Evolutionary conservation across 2,888 invertebrate species (phyloP), one percentile per base, ranked within the genome.

Genomic region (Steromphala cineraria): DNA sequence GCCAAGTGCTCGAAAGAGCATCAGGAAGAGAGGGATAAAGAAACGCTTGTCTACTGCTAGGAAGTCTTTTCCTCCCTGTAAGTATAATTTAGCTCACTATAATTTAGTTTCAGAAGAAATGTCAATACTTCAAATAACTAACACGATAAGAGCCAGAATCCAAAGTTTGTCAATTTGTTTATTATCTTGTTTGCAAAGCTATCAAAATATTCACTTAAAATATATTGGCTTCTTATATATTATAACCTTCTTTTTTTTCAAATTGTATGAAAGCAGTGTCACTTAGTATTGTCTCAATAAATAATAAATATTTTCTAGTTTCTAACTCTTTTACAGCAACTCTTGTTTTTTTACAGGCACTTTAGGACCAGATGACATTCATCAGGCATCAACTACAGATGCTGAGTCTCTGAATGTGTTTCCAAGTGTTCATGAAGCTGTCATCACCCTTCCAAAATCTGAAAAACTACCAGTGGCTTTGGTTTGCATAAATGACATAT

Each of bases 401-500:
- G 78, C 13, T 36, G 55, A 67, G 46, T 53, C 53, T 24, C 21
- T 75, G 75, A 46, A 40, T 52, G 75, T 75, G 46, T 75, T 75
- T 75, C 75, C 75, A 19, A 75, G 67, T 53, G 67, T 79, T 31
- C 67, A 67, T 53, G 46, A 67, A 55, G 36, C 80, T 28, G 40
- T 40, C 24, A 76, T 76, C 7, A 31, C 77, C 36, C 56, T 79
- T 55, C 53, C 78, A 31, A 78, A 75, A 53, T 62, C 75, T 24
- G 78, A 52, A 7, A 53, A 56, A 15, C 40, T 83, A 24, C 82
- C 83, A 13, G 81, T 81, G 67, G 83, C 83, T 28, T 76, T 85
- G 8, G 81, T 85, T n/a, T 80, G 81, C 55, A 81, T 85, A 62
- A 77, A 80, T 52, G 85, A 85, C 75, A 80, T 85, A 28, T 80